These are phyloP conservation scores for Myodes glareolus DNA, from an alignment of 2,113 vertebrate species.

Conservation along the genomic window DNA sequence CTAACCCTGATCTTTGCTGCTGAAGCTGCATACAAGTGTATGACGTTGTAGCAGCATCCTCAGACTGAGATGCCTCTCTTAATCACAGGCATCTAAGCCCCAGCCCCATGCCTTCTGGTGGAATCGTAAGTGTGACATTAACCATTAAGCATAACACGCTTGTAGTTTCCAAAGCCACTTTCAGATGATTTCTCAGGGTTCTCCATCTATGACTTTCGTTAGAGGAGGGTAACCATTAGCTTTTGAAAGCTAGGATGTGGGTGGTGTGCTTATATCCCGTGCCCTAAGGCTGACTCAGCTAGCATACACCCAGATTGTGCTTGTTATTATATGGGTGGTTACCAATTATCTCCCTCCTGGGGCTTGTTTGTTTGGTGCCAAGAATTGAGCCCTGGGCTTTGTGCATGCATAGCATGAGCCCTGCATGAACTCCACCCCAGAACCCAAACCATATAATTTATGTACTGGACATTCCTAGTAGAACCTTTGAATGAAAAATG, in stretches of 20 bases:
- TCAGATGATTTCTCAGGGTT: slow-evolving; percentile 66
- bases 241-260: slow-evolving; percentile 62
- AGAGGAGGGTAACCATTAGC: slow-evolving; percentile 51
- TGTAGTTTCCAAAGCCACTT: slow-evolving; percentile 67
- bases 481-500: neutral
- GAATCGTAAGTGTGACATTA: slow-evolving; percentile 56
- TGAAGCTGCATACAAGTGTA: neutral
- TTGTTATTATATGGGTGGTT: slow-evolving; percentile 35
- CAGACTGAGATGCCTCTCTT: neutral
- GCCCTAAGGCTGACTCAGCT: slow-evolving; percentile 26
- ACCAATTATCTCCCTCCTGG: neutral
- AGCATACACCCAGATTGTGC: neutral
- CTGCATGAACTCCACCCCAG: neutral
- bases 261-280: slow-evolving; percentile 54
- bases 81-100: neutral
- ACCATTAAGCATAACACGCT: slow-evolving; percentile 63
- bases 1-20: neutral
- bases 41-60: neutral
- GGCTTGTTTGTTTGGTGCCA: neutral
- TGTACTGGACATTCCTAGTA: neutral
- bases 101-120: slow-evolving; percentile 43
- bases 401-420: neutral
- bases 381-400: neutral
- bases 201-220: slow-evolving; percentile 71
- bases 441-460: neutral